Evolutionary conservation across 1,140 invertebrate genomes (phyloP).

Genomic region (Aphis craccivora): DNA sequence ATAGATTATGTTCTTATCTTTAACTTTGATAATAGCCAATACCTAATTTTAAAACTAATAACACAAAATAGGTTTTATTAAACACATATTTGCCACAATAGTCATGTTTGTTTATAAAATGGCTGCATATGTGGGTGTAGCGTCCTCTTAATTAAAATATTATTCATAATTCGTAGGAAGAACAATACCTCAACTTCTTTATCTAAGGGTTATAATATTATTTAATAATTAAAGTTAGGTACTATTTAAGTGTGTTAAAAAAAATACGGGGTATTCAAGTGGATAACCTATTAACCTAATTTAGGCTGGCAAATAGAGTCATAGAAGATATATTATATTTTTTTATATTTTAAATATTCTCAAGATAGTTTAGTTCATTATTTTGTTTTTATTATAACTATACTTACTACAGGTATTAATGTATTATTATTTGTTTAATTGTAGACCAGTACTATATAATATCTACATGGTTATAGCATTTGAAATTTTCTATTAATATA

Average conservation of each 20-base stretch:
- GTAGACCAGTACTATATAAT: neutral
- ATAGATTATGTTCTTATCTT: too few relatives aligned
- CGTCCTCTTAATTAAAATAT: too few relatives aligned
- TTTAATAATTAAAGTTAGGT: neutral
- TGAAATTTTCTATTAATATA: neutral
- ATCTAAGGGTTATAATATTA: neutral
- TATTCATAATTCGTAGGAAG: too few relatives aligned
- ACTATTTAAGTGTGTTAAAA: neutral
- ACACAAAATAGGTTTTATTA: too few relatives aligned
- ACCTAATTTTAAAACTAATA: too few relatives aligned
- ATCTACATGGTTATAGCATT: neutral
- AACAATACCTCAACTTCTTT: neutral
- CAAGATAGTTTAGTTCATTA: neutral
- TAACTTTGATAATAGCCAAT: too few relatives aligned
- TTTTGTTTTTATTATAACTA: neutral
- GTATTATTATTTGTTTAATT: neutral
- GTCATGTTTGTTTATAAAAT: too few relatives aligned
- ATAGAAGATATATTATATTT: neutral
- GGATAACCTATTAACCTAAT: neutral
- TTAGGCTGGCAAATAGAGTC: neutral
- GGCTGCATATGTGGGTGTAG: too few relatives aligned
- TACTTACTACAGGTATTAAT: neutral
- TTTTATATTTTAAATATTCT: neutral
- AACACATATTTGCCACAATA: too few relatives aligned
- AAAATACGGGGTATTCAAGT: neutral